Evolutionary conservation across 2,113 vertebrate species (phyloP).

Genomic region (Tor tambroides): DNA sequence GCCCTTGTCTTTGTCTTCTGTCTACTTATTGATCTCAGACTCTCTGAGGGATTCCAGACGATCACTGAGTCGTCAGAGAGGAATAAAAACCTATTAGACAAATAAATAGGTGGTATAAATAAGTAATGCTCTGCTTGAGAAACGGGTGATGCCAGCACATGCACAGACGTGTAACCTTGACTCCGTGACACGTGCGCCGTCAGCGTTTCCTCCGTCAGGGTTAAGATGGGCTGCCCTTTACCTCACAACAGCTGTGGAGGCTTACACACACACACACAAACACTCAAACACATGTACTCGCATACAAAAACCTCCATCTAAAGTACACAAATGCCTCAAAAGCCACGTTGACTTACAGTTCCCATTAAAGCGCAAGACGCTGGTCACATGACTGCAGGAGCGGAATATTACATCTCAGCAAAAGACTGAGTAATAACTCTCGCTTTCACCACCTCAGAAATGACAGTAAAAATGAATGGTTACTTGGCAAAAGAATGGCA

Average conservation of each 20-base stretch:
- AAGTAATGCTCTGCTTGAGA: slow-evolving; percentile 70
- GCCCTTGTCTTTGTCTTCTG: slow-evolving; percentile 63
- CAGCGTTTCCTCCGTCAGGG: slow-evolving; percentile 34
- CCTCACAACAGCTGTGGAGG: slow-evolving; percentile 23
- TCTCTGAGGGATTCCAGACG: slow-evolving; percentile 65
- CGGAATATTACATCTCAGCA: background rate
- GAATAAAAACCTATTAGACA: slow-evolving; percentile 70
- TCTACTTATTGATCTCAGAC: slow-evolving; percentile 65
- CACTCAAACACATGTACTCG: background rate
- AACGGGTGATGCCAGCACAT: slow-evolving; percentile 57
- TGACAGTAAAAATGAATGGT: background rate
- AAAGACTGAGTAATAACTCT: background rate
- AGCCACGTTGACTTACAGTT: background rate
- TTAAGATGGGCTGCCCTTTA: slow-evolving; percentile 14
- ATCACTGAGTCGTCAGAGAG: slow-evolving; percentile 59
- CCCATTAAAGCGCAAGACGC: background rate
- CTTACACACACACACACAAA: background rate
- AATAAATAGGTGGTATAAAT: slow-evolving; percentile 76
- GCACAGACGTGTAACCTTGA: slow-evolving; percentile 71
- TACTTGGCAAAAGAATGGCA: background rate
- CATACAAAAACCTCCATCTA: background rate
- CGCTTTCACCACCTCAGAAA: background rate
- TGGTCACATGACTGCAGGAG: slow-evolving; percentile 1
- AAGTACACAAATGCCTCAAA: background rate
- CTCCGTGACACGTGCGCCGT: slow-evolving; percentile 51